Evolutionary conservation across 2,797 vertebrate species (phyloP).

Genomic region (Orestias chungarensis): DNA sequence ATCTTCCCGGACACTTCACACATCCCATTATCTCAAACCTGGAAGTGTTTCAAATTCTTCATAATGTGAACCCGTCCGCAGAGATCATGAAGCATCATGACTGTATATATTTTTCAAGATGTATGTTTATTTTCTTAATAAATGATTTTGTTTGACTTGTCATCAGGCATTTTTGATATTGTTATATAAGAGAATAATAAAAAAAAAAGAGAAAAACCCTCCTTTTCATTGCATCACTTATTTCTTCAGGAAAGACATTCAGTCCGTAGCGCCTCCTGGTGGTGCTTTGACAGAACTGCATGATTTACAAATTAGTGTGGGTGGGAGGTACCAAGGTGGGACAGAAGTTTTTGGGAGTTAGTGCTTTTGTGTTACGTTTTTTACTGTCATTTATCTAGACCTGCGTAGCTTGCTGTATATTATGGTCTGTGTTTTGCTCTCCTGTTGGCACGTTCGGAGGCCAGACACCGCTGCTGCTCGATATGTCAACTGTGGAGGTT

Average conservation of each 20-base stretch:
- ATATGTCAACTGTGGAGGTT: conserved; percentile 10
- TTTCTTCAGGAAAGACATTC: neutral
- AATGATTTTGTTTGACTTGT: conserved; percentile 74
- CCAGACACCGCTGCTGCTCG: conserved; percentile 26
- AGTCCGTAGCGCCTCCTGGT: neutral
- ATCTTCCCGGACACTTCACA: conserved; percentile 17
- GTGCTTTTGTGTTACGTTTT: neutral
- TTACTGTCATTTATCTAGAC: conserved; percentile 6
- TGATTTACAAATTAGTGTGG: neutral
- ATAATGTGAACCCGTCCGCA: conserved; percentile 68
- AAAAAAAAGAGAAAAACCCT: conserved; percentile 45
- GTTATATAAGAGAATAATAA: conserved; percentile 52
- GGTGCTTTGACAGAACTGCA: neutral
- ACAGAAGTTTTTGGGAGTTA: neutral
- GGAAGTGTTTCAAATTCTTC: conserved; percentile 50
- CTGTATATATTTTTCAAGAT: conserved; percentile 76
- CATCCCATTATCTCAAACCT: conserved; percentile 35
- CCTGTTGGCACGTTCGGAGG: conserved; percentile 4
- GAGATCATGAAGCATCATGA: conserved; percentile 60
- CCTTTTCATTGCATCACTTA: neutral
- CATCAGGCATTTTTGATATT: conserved; percentile 47
- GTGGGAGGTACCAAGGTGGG: neutral
- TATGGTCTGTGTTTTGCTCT: conserved; percentile 24
- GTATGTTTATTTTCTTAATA: conserved; percentile 79
- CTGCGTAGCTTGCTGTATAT: neutral